Conservation (phyloP, 1,140 invertebrate genomes). For the Meteorus sp. region DNA sequence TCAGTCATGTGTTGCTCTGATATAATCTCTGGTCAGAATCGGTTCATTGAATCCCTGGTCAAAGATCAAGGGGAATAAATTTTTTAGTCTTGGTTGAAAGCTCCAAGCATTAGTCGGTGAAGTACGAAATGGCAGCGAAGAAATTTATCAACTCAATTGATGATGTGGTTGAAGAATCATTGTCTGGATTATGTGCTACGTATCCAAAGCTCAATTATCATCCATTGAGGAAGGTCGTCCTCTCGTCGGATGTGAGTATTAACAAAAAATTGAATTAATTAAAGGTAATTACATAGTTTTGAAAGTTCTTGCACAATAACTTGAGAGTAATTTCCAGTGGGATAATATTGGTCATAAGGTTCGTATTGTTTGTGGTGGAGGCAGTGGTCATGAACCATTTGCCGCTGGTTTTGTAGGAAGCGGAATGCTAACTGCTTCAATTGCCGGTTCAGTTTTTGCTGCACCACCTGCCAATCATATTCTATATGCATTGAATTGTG, state of each 20-base stretch:
- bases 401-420: constrained; percentile 75
- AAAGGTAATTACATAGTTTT: background rate
- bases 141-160: constrained; percentile 70
- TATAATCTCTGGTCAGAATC: no score
- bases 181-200: constrained; percentile 66
- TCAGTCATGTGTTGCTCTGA: no score
- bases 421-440: constrained; percentile 75
- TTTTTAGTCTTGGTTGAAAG: no score
- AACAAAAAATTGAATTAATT: background rate
- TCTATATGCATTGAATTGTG: constrained; percentile 66
- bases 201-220: constrained; percentile 67
- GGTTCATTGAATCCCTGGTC: no score
- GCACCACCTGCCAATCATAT: constrained; percentile 75
- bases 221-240: constrained; percentile 64
- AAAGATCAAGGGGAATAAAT: no score
- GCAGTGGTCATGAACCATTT: constrained; percentile 87
- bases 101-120: no score
- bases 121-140: constrained; percentile 53
- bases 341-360: constrained; percentile 62
- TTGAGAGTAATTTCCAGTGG: constrained; percentile 50
- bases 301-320: background rate
- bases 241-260: constrained; percentile 55
- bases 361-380: constrained; percentile 76
- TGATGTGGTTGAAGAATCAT: constrained; percentile 68
- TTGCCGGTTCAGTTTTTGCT: constrained; percentile 78